Evolutionary conservation across 1,140 invertebrate genomes (phyloP), one percentile per base, ranked within the genome.

Genomic region (Halictus rubicundus): DNA sequence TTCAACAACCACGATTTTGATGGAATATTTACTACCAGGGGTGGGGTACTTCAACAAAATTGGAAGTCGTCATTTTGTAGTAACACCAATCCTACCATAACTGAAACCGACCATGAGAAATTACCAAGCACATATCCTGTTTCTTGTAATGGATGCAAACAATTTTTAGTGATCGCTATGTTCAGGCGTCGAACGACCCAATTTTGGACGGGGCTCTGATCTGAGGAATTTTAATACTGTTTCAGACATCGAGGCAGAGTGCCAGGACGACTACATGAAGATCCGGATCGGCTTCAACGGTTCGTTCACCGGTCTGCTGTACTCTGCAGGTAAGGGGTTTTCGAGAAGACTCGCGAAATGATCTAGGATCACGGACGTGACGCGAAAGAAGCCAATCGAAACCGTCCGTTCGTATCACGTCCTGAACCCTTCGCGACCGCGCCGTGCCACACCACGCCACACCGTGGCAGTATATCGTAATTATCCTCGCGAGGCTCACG

Each of bases 221-320:
- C 32, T 4, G 32, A 32, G 32, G 32, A 32, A 32, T 32, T 32
- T 32, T 32, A 32, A 59, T 16, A 19, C 82, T 82, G 32, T 91
- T 93, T 23, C 94, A 98, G 98, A 98, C 93, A 98, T 98, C 81
- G 97, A 98, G 93, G 98, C 98, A 0, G 97, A 98, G 90, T 98
- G 98, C 90, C 97, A 98, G 91, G 97, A 98, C 89, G 97, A 98
- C 90, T 98, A 97, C 90, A 98, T 98, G 97, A 98, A 98, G 92
- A 98, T 98, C 65, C 94, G 97, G 63, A 96, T 98, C 42, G 96
- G 96, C 12, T 98, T 98, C 92, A 98, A 98, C 92, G 97, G 97
- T 27, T 97, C 97, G 0, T 98, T 98, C 90, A 94, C 95, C 39
- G 98, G 98, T 32, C 92, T 98, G 10, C 95, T 98, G 4, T 98